These are phyloP conservation scores for Paralichthys olivaceus DNA, from an alignment of 2,113 vertebrate genomes.

Conservation along the genomic window DNA sequence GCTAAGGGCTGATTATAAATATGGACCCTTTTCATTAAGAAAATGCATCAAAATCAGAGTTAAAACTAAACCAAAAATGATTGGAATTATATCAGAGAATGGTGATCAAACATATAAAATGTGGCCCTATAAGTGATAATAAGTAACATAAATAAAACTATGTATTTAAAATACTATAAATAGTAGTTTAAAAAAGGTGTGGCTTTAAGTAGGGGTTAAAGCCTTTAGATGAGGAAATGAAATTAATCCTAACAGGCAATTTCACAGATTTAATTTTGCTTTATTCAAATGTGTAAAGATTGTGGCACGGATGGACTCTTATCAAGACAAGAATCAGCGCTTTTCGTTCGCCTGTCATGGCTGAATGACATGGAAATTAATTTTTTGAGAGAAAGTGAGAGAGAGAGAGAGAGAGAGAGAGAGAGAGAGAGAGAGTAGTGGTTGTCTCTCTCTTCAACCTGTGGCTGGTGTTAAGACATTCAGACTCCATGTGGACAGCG, in stretches of 20 bases:
- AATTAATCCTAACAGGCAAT: conserved; percentile 6
- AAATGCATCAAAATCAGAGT: background rate
- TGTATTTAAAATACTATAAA: no score
- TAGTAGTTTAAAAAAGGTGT: background rate
- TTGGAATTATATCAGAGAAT: no score
- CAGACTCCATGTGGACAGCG: conserved; percentile 9
- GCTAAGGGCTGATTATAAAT: background rate
- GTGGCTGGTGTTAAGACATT: conserved; percentile 8
- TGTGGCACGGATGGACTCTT: background rate
- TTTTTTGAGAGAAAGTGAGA: conserved; percentile 2
- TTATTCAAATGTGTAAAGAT: conserved; percentile 23
- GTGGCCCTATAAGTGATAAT: background rate
- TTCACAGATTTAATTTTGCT: background rate
- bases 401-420: background rate
- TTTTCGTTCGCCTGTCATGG: conserved; percentile 47
- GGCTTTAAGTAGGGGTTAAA: background rate
- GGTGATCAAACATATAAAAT: background rate
- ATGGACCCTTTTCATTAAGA: background rate
- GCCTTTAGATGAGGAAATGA: background rate
- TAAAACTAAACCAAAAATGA: background rate
- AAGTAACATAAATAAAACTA: no score
- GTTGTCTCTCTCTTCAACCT: conserved; percentile 31
- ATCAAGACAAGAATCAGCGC: conserved; percentile 64
- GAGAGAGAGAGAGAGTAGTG: conserved; percentile 5
- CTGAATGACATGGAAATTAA: conserved; percentile 36